A percentile compares a stretch with the other conserved stretches of the same genome.
These are phyloP conservation scores for Orthosia cruda DNA, from an alignment of 2,888 invertebrate genomes.

Conservation along the genomic window DNA sequence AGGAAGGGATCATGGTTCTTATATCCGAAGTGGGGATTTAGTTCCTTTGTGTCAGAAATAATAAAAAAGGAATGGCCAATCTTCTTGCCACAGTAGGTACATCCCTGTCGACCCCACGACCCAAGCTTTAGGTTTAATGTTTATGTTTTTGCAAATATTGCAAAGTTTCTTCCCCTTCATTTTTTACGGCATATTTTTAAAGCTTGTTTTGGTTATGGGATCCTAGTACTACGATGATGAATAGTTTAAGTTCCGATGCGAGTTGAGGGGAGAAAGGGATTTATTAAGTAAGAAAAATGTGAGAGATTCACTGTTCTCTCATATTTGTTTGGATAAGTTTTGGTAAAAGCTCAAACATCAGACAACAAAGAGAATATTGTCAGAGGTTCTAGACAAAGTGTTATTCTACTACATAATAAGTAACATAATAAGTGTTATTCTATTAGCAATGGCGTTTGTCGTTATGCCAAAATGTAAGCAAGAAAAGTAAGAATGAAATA, in stretches of 20 bases:
- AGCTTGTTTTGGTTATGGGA: neutral
- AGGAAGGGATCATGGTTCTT: constrained; percentile 61
- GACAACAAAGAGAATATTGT: too few species aligned
- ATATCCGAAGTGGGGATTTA: constrained; percentile 75
- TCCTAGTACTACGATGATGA: neutral
- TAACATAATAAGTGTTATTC: too few species aligned
- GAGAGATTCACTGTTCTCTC: neutral
- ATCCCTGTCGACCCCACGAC: constrained; percentile 62
- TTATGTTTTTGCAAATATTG: constrained; percentile 47
- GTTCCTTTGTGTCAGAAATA: constrained; percentile 77
- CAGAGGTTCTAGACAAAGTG: too few species aligned
- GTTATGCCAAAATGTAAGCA: too few species aligned
- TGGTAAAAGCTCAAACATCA: too few species aligned
- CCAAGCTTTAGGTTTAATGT: constrained; percentile 53
- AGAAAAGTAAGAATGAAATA: too few species aligned
- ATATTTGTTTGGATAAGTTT: too few species aligned
- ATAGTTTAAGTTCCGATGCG: constrained; percentile 5
- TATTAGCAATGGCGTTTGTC: too few species aligned
- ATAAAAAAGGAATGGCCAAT: constrained; percentile 76
- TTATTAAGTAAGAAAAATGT: neutral
- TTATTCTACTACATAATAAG: too few species aligned
- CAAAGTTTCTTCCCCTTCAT: neutral
- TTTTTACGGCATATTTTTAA: constrained; percentile 17
- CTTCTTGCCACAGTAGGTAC: constrained; percentile 63
- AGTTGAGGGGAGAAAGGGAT: neutral